A percentile compares a stretch with the other conserved stretches of the same genome.
These are phyloP conservation scores for Paradisaea rubra DNA, from an alignment of 2,113 vertebrate species.

Conservation along the genomic window DNA sequence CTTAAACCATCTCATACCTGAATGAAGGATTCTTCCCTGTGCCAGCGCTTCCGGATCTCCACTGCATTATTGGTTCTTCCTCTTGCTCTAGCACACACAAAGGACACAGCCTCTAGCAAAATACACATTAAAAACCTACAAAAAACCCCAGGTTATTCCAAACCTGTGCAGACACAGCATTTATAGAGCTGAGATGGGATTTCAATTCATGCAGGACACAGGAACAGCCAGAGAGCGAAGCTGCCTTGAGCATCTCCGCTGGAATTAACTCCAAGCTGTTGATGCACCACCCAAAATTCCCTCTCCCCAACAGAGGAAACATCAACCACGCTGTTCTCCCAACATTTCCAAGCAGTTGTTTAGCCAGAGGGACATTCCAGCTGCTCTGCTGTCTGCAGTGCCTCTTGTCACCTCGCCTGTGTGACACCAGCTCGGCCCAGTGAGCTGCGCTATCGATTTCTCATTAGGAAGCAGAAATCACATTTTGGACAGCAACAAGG, in stretches of 20 bases:
- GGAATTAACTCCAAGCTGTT: not conserved
- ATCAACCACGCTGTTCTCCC: not conserved
- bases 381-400: not conserved
- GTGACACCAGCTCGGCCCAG: not conserved
- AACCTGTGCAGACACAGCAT: not conserved
- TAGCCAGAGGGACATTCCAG: not conserved
- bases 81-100: not conserved
- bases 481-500: not conserved
- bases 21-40: not conserved
- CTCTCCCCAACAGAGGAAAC: not conserved
- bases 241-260: not conserved
- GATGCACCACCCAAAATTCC: not conserved
- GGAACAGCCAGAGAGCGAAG: not conserved
- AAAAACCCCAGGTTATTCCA: not conserved
- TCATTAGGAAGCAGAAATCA: not conserved
- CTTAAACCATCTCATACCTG: not conserved
- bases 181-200: not conserved
- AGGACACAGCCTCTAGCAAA: not conserved
- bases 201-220: accelerated
- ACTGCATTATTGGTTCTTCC: not conserved
- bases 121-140: not conserved
- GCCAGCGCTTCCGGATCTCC: not conserved
- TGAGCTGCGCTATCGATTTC: not conserved
- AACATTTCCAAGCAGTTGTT: not conserved
- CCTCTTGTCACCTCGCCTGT: not conserved